phyloP scores from a whole-genome alignment of 2,888 invertebrate species.

The Mylabris sibirica region DNA sequence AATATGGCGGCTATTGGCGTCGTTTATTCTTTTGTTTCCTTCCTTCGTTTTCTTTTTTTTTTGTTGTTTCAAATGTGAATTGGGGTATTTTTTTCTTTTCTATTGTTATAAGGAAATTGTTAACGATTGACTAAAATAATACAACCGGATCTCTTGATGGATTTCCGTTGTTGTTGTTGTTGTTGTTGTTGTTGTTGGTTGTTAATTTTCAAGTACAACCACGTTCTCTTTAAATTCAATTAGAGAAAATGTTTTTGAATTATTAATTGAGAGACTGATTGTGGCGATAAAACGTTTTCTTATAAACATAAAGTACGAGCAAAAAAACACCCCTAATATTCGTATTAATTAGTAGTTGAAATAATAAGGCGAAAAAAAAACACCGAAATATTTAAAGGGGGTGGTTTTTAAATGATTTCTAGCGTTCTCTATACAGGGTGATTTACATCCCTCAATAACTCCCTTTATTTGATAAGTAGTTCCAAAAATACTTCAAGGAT shows the following conservation, averaged over 20 bases:
- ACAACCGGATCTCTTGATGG: constrained; percentile 3
- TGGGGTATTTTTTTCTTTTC: no score
- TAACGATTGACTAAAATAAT: constrained; percentile 1
- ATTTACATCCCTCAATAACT: no score
- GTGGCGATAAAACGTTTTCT: not conserved
- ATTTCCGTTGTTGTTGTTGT: not conserved
- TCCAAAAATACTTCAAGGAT: no score
- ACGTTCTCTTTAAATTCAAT: constrained; percentile 2
- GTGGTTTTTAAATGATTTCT: not conserved
- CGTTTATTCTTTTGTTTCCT: constrained; percentile 27
- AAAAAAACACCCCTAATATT: constrained; percentile 6
- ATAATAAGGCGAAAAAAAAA: no score
- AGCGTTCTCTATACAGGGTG: not conserved
- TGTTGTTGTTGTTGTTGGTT: not conserved
- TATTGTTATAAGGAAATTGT: not conserved
- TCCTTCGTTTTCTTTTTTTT: not conserved
- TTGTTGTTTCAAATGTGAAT: no score
- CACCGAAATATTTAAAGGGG: no score
- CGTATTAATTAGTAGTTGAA: not conserved
- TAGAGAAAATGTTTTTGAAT: not conserved
- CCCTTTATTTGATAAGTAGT: no score
- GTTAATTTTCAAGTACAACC: not conserved
- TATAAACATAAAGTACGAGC: no score
- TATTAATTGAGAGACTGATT: constrained; percentile 4
- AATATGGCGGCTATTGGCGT: constrained; percentile 59